Evolutionary conservation across 1,140 invertebrate genomes (phyloP).

Genomic region (Fopius arisanus): DNA sequence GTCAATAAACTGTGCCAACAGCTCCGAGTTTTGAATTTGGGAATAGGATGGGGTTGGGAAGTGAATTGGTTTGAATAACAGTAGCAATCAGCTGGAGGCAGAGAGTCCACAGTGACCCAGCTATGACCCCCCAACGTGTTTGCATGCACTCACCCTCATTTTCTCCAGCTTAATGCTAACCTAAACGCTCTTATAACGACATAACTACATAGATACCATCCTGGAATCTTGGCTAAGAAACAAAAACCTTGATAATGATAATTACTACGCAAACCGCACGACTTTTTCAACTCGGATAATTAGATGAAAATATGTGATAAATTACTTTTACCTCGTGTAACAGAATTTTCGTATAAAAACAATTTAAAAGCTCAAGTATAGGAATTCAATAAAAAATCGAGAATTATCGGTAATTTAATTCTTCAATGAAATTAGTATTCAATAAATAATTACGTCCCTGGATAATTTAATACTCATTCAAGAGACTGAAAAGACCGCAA

Average conservation of each 20-base stretch:
- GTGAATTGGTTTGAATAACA: constrained; percentile 9
- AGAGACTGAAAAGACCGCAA: not conserved
- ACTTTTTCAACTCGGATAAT: not conserved
- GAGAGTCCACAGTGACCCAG: not conserved
- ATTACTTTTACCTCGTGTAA: too few species aligned
- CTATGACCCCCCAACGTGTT: not conserved
- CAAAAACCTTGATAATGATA: not conserved
- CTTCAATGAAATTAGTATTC: too few species aligned
- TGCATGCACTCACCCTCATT: constrained; percentile 17
- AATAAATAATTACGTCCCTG: too few species aligned
- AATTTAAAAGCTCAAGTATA: too few species aligned
- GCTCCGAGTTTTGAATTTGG: not conserved
- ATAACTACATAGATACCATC: not conserved
- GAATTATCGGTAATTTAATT: too few species aligned
- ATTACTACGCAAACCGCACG: not conserved
- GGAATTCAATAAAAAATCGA: too few species aligned
- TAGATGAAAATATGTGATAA: not conserved
- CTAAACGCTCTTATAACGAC: constrained; percentile 11
- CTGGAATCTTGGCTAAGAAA: not conserved
- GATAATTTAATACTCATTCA: too few species aligned
- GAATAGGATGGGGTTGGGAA: not conserved
- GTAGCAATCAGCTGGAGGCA: not conserved
- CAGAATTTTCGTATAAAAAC: too few species aligned
- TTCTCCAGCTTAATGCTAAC: constrained; percentile 5
- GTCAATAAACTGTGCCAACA: not conserved